These are phyloP conservation scores for Semotilus atromaculatus DNA, from an alignment of 2,797 vertebrate species.

Conservation along the genomic window DNA sequence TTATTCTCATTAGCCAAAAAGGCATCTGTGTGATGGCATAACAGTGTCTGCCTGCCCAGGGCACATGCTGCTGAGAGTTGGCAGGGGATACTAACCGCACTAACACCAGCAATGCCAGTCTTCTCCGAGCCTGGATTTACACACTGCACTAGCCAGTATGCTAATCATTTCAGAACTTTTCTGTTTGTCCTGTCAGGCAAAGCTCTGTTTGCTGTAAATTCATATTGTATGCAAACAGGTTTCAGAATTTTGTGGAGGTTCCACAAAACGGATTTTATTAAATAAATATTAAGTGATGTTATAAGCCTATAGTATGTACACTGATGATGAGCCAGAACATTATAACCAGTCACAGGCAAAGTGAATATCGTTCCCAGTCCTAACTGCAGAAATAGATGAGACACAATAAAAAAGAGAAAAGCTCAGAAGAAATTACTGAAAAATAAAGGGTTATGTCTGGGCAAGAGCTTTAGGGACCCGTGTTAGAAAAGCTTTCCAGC, in stretches of 20 bases:
- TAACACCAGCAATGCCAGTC: conserved; percentile 3
- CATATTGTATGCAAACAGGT: neutral
- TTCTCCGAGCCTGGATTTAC: neutral
- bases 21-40: conserved; percentile 53
- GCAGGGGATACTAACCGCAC: conserved; percentile 13
- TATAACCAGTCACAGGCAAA: neutral
- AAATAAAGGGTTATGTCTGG: too few species aligned
- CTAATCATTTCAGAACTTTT: neutral
- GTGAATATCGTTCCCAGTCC: neutral
- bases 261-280: neutral
- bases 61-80: conserved; percentile 56
- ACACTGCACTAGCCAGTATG: neutral
- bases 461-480: too few species aligned
- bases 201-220: neutral
- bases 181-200: neutral
- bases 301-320: neutral
- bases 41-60: conserved; percentile 23
- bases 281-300: neutral
- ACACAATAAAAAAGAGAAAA: too few species aligned
- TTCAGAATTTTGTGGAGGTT: neutral
- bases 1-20: conserved; percentile 54
- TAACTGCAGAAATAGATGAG: neutral
- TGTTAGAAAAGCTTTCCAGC: too few species aligned
- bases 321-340: neutral
- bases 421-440: too few species aligned